These are phyloP conservation scores for Bombyx mori DNA, from an alignment of 1,140 invertebrate genomes.

Conservation along the genomic window ASM3026992v2 NC_085116.1:9213501-9214000, in stretches of 20 bases:
- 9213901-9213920: no score
- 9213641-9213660: constrained; percentile 82
- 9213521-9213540: constrained; percentile 5
- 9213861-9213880: no score
- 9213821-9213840: no score
- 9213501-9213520: no score
- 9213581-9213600: constrained; percentile 88
- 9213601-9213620: constrained; percentile 93
- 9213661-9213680: constrained; percentile 80
- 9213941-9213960: no score
- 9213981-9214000: no score
- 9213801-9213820: no score
- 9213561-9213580: constrained; percentile 82
- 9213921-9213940: no score
- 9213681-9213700: constrained; percentile 82
- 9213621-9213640: constrained; percentile 88
- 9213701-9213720: constrained; percentile 90
- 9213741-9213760: constrained; percentile 90
- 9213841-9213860: no score
- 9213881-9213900: no score
- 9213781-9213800: no score
- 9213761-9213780: constrained; percentile 3
- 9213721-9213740: constrained; percentile 92
- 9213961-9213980: no score
- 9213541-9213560: constrained; percentile 86